phyloP scores from a whole-genome alignment of 30 jellyfish, hydroid and myxozoan genomes.

The Pseudorhiza aurosa region DNA sequence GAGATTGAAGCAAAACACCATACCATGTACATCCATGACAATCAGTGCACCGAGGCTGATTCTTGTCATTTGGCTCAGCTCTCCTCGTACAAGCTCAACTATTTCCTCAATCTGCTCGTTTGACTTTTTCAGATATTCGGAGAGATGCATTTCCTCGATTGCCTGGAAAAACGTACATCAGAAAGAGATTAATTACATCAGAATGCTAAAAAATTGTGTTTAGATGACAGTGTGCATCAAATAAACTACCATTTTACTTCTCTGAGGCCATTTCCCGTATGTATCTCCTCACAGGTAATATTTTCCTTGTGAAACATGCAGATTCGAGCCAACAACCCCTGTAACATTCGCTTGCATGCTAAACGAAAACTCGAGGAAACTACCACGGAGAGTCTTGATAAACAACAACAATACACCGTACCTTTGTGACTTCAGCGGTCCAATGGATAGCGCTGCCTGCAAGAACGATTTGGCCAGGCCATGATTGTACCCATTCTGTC shows the following conservation, averaged over 20 bases:
- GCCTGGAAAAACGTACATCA: conserved; percentile 34
- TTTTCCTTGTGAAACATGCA: too few relatives aligned
- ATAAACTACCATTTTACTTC: too few relatives aligned
- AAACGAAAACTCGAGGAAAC: too few relatives aligned
- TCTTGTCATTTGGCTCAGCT: conserved; percentile 48
- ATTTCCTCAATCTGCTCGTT: conserved; percentile 48
- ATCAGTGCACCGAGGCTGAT: conserved; percentile 54
- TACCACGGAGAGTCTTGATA: too few relatives aligned
- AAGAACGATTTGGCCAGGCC: conserved; percentile 70
- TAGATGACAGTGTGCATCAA: too few relatives aligned
- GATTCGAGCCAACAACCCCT: too few relatives aligned
- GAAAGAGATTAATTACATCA: too few relatives aligned
- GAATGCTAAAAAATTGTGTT: too few relatives aligned
- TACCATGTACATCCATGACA: conserved; percentile 69
- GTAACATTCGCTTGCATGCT: too few relatives aligned
- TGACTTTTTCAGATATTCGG: conserved; percentile 21
- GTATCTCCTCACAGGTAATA: too few relatives aligned
- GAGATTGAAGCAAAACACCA: background rate
- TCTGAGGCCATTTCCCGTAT: too few relatives aligned
- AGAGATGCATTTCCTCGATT: conserved; percentile 5
- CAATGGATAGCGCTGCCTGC: conserved; percentile 45
- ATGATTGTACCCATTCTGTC: conserved; percentile 61
- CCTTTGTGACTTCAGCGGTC: conserved; percentile 67
- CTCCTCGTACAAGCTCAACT: conserved; percentile 57
- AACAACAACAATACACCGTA: background rate